Conservation (phyloP, 2,113 vertebrate genomes). For the Xiphophorus couchianus region DNA sequence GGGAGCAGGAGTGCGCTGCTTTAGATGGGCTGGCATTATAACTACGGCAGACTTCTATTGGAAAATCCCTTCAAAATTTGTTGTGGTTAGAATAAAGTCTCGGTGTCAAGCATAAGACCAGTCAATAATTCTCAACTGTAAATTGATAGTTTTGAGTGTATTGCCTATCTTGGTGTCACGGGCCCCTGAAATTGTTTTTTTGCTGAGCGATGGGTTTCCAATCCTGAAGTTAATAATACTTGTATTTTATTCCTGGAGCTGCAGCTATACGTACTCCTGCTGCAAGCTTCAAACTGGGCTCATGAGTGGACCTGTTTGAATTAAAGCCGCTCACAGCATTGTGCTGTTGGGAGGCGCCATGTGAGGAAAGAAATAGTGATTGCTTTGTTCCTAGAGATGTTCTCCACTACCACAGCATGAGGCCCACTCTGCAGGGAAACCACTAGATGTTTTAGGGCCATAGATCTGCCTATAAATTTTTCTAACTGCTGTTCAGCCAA, state of each 20-base stretch:
- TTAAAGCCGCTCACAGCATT: conserved; percentile 35
- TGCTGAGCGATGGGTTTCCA: conserved; percentile 45
- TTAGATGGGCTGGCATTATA: conserved; percentile 56
- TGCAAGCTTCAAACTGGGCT: conserved; percentile 24
- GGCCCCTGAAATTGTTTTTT: conserved; percentile 54
- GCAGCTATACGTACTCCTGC: conserved; percentile 37
- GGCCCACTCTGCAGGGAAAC: conserved; percentile 47
- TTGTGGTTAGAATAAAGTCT: conserved; percentile 65
- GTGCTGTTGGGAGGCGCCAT: conserved; percentile 49
- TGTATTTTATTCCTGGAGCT: conserved; percentile 54
- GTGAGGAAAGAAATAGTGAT: conserved; percentile 59
- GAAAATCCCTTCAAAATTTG: conserved; percentile 65
- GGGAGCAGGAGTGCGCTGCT: conserved; percentile 51
- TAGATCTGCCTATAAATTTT: conserved; percentile 51
- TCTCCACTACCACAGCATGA: conserved; percentile 48
- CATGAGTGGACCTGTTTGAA: conserved; percentile 56
- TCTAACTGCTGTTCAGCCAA: conserved; percentile 52
- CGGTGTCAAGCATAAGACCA: conserved; percentile 44
- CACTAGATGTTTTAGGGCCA: conserved; percentile 48
- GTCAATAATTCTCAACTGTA: conserved; percentile 62
- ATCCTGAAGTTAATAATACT: conserved; percentile 53
- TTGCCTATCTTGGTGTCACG: conserved; percentile 39
- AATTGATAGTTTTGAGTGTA: conserved; percentile 62
- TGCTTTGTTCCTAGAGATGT: conserved; percentile 55
- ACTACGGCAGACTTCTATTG: conserved; percentile 59